Conservation (phyloP, 1,140 invertebrate species). For the Macrobrachium rosenbergii region DNA sequence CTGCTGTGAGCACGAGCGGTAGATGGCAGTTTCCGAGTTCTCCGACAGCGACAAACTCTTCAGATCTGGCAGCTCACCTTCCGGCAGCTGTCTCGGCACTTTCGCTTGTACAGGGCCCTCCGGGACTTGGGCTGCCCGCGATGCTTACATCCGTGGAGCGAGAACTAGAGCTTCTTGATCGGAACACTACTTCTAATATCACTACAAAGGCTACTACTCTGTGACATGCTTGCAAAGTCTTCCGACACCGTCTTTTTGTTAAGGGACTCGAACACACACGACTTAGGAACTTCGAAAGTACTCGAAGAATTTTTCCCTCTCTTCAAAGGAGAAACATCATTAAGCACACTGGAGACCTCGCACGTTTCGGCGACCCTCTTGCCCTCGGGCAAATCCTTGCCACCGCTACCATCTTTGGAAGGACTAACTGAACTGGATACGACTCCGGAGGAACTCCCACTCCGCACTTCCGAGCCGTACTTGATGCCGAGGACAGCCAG, state of each 20-base stretch:
- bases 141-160: slow-evolving; percentile 50
- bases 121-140: slow-evolving; percentile 55
- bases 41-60: slow-evolving; percentile 53
- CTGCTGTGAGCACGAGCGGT: slow-evolving; percentile 60
- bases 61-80: slow-evolving; percentile 57
- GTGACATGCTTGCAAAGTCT: slow-evolving; percentile 53
- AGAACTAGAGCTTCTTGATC: slow-evolving; percentile 56
- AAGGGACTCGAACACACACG: slow-evolving; percentile 44
- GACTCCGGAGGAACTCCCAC: slow-evolving; percentile 14
- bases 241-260: slow-evolving; percentile 19
- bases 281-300: slow-evolving; percentile 46
- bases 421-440: slow-evolving; percentile 30
- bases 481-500: slow-evolving; percentile 50
- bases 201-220: not conserved
- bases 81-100: slow-evolving; percentile 43
- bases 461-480: slow-evolving; percentile 49
- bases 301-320: slow-evolving; percentile 9
- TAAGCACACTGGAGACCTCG: slow-evolving; percentile 13
- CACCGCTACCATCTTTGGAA: slow-evolving; percentile 30
- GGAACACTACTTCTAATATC: not conserved
- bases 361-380: not conserved
- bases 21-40: not conserved
- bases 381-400: not conserved
- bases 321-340: slow-evolving; percentile 24
- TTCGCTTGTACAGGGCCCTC: slow-evolving; percentile 50